These are phyloP conservation scores for Aplysina aerophoba DNA, from an alignment of 37 sponge, comb jelly and placozoan genomes.

Conservation along the genomic window DNA sequence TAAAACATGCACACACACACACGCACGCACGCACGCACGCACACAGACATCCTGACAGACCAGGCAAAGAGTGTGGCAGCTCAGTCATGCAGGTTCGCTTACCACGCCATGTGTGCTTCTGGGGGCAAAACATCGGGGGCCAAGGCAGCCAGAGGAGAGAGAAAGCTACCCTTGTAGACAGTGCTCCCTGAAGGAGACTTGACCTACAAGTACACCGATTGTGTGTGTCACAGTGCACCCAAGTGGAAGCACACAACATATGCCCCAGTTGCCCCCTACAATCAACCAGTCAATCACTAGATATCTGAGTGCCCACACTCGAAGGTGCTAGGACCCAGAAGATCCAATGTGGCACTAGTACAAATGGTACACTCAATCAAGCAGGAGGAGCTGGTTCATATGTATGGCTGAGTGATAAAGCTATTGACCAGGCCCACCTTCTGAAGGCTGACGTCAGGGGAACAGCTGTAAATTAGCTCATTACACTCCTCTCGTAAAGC, in stretches of 20 bases:
- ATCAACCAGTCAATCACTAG: too few species aligned
- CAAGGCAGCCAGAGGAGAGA: slow-evolving; percentile 68
- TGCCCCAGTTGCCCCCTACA: background rate
- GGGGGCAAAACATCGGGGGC: slow-evolving; percentile 62
- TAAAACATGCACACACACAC: background rate
- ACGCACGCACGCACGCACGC: too few species aligned
- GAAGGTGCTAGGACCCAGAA: too few species aligned
- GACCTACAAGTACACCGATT: background rate
- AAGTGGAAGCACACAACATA: background rate
- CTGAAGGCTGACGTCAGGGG: background rate
- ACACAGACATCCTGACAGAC: background rate
- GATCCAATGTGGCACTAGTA: too few species aligned
- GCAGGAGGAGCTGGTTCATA: too few species aligned
- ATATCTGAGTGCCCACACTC: too few species aligned
- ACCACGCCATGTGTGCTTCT: slow-evolving; percentile 51
- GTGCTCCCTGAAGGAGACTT: slow-evolving; percentile 17
- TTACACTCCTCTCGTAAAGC: background rate
- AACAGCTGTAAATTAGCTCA: background rate
- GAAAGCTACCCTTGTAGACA: slow-evolving; percentile 50
- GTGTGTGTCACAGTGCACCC: too few species aligned
- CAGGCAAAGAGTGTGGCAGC: too few species aligned
- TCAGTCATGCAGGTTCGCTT: too few species aligned
- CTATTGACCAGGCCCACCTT: too few species aligned
- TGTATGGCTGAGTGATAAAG: too few species aligned
- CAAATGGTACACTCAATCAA: too few species aligned